phyloP scores from a whole-genome alignment of 2,888 invertebrate genomes.

The Agrochola litura region DNA sequence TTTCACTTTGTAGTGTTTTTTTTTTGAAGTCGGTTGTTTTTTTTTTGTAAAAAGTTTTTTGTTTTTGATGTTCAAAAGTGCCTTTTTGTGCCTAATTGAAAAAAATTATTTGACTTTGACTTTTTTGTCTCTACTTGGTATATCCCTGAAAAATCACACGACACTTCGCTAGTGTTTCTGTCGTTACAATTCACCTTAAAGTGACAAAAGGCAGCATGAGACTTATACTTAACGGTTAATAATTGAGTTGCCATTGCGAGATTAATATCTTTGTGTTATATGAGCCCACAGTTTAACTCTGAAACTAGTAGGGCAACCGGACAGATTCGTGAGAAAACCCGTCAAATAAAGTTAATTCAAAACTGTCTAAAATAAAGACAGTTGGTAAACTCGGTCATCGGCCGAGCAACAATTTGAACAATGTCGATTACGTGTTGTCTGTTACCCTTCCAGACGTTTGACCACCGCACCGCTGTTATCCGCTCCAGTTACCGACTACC shows the following conservation, averaged over 20 bases:
- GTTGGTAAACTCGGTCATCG: neutral
- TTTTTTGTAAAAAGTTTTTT: too few species aligned
- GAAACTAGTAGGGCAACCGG: neutral
- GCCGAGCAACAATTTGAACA: neutral
- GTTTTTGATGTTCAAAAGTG: too few species aligned
- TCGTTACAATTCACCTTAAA: neutral
- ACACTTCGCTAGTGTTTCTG: neutral
- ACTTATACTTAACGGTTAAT: too few species aligned
- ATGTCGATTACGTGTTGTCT: conserved; percentile 1
- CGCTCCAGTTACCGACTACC: conserved; percentile 31
- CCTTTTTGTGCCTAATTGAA: too few species aligned
- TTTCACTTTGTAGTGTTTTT: too few species aligned
- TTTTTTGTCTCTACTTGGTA: too few species aligned
- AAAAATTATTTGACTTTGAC: too few species aligned
- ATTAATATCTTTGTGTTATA: too few species aligned
- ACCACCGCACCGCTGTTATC: conserved; percentile 10
- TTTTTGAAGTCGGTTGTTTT: too few species aligned
- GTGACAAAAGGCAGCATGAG: neutral
- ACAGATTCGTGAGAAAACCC: too few species aligned
- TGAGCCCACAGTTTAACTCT: neutral
- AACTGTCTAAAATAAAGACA: neutral
- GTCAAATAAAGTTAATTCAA: neutral
- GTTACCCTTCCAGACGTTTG: neutral
- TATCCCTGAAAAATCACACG: neutral
- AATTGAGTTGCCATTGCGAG: too few species aligned